phyloP scores from a whole-genome alignment of 1,140 invertebrate genomes.

The Frieseomelitta varia region DNA sequence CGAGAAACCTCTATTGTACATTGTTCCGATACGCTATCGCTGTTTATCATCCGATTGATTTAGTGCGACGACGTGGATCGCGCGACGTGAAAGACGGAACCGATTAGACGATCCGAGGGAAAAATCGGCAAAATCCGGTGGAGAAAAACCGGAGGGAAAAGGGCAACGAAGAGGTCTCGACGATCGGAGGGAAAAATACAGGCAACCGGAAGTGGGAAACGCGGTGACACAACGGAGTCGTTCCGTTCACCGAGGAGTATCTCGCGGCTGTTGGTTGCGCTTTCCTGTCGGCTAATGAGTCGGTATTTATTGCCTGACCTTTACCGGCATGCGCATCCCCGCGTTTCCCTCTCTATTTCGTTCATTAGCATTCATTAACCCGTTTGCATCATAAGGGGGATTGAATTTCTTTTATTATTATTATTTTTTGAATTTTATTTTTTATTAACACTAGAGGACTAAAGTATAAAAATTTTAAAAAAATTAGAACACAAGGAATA shows the following conservation, averaged over 20 bases:
- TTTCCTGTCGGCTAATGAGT: conserved; percentile 21
- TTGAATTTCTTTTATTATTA: too few relatives aligned
- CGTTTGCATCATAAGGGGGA: too few relatives aligned
- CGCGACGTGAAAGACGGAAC: not conserved
- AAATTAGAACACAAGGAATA: too few relatives aligned
- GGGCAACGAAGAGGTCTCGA: not conserved
- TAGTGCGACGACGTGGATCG: conserved; percentile 7
- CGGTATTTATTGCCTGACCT: conserved; percentile 37
- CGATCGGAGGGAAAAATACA: not conserved
- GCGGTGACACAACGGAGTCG: not conserved
- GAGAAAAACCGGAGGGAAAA: conserved; percentile 8
- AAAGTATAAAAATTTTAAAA: too few relatives aligned
- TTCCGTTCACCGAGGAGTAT: conserved; percentile 4
- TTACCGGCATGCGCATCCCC: not conserved
- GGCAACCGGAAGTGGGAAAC: conserved; percentile 10
- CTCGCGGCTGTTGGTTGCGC: not conserved
- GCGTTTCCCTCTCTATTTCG: not conserved
- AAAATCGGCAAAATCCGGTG: not conserved
- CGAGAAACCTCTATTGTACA: conserved; percentile 49
- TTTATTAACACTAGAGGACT: too few relatives aligned
- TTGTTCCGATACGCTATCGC: conserved; percentile 42
- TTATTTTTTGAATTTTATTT: too few relatives aligned
- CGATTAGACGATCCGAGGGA: conserved; percentile 1
- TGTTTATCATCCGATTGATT: conserved; percentile 44
- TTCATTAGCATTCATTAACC: conserved; percentile 4